Conservation (phyloP, 92 coral and sea anemone species). For the Actinernus sp. region DNA sequence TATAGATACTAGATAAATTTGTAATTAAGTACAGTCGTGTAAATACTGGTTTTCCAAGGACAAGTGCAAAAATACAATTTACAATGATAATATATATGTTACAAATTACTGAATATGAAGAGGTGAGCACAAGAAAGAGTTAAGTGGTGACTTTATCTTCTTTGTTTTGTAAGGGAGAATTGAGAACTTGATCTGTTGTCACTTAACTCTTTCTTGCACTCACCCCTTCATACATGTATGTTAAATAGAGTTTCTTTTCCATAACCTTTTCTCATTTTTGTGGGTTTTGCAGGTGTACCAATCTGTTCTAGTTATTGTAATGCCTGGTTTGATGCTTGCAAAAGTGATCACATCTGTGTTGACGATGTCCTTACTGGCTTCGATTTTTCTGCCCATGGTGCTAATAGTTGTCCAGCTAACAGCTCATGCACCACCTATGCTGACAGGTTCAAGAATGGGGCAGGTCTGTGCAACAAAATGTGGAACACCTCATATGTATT, state of each 20-base stretch:
- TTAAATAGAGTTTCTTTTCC: too few relatives aligned
- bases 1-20: too few relatives aligned
- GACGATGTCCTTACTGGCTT: slow-evolving; percentile 81
- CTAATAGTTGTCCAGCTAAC: slow-evolving; percentile 75
- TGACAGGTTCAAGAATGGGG: slow-evolving; percentile 76
- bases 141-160: too few relatives aligned
- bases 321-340: slow-evolving; percentile 92
- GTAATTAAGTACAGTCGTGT: too few relatives aligned
- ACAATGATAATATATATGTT: too few relatives aligned
- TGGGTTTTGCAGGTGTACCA: slow-evolving; percentile 72
- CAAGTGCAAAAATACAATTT: too few relatives aligned
- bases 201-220: background rate
- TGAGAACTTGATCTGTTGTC: too few relatives aligned
- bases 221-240: background rate
- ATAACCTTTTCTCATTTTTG: background rate
- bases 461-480: slow-evolving; percentile 91
- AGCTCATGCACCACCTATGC: slow-evolving; percentile 73
- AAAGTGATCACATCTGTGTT: slow-evolving; percentile 86
- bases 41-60: too few relatives aligned
- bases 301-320: slow-evolving; percentile 92
- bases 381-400: slow-evolving; percentile 47
- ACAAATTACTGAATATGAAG: too few relatives aligned
- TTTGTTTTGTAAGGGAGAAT: too few relatives aligned
- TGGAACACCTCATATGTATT: slow-evolving; percentile 89
- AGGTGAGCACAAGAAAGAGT: too few relatives aligned